Evolutionary conservation across 2,888 invertebrate species (phyloP).

Genomic region (Philopedon plagiatum): DNA sequence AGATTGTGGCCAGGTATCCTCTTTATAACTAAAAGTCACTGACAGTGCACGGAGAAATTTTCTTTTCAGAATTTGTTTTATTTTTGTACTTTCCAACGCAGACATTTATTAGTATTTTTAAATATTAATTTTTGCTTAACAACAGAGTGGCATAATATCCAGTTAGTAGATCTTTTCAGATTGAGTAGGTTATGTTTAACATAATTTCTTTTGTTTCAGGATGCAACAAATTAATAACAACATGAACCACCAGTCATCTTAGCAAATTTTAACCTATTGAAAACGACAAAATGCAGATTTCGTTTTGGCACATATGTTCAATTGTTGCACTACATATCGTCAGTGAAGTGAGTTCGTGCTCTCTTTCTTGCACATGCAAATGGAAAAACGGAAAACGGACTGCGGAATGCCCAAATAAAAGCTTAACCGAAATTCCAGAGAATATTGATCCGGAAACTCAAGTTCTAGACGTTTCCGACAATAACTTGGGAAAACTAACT

Average conservation of each 20-base stretch:
- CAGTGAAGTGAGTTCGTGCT: slow-evolving; percentile 73
- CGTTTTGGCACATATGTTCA: slow-evolving; percentile 44
- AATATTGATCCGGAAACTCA: slow-evolving; percentile 88
- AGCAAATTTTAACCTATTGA: slow-evolving; percentile 24
- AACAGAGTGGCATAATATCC: no score
- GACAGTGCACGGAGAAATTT: no score
- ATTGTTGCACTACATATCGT: slow-evolving; percentile 39
- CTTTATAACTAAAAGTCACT: no score
- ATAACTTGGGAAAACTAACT: slow-evolving; percentile 83
- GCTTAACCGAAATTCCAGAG: slow-evolving; percentile 82
- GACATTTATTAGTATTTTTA: no score
- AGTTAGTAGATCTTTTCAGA: no score
- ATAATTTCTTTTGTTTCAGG: slow-evolving; percentile 34
- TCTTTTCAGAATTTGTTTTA: no score
- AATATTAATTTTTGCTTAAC: no score
- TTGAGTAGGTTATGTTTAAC: no score
- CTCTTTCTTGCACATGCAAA: slow-evolving; percentile 86
- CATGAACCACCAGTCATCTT: slow-evolving; percentile 33
- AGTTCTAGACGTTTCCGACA: slow-evolving; percentile 88
- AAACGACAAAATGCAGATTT: slow-evolving; percentile 43
- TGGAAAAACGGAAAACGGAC: slow-evolving; percentile 95
- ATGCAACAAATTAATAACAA: background rate
- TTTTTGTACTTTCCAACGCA: no score
- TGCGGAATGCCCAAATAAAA: slow-evolving; percentile 88
- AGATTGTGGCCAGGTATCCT: no score